Evolutionary conservation across 1,140 invertebrate species (phyloP), one percentile per base, ranked within the genome.

Genomic region (Gryllus bimaculatus): DNA sequence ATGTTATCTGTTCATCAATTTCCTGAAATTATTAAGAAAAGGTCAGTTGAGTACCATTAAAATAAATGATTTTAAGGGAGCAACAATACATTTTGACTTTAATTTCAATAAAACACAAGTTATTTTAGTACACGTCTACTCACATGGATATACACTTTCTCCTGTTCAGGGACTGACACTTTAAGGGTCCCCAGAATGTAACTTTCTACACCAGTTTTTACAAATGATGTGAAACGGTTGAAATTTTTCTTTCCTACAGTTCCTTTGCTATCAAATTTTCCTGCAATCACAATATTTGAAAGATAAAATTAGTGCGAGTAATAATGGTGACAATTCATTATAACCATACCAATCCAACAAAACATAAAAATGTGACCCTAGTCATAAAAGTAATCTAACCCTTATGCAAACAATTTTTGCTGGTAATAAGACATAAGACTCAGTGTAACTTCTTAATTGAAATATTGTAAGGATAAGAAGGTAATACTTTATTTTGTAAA

Each of bases 181-280:
- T 92, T 92, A 47, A 90, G 87, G 49, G 91, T 91, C 48, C 94
- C 95, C 80, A 98, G 89, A 81, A 99, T 91, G 85, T 96, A 99
- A 80, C 94, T 94, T 84, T 98, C 96, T 79, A 94, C 93, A 47
- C 95, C 95, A 75, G 93, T 92, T 87, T 98, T 98, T 12, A 95
- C 94, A 86, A 97, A 94, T 26, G 92, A 93, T 20, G 96, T 96
- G 89, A 99, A 99, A 86, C 95, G 93, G 84, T 93, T 93, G 81
- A 92, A 90, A 85, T 91, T 94, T 86, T 93, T 95, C 84, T 92
- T 90, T 82, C 90, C 89, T 80, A 93, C 88, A 76, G 90, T 89
- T 80, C 89, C 86, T 85, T 90, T 84, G 85, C 90, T 86, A 85
- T 80, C 79, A 78, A 21, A 21, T 49, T 78, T 80, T 15, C 76